phyloP scores from a whole-genome alignment of 2,888 invertebrate genomes.

The Helleia helle region DNA sequence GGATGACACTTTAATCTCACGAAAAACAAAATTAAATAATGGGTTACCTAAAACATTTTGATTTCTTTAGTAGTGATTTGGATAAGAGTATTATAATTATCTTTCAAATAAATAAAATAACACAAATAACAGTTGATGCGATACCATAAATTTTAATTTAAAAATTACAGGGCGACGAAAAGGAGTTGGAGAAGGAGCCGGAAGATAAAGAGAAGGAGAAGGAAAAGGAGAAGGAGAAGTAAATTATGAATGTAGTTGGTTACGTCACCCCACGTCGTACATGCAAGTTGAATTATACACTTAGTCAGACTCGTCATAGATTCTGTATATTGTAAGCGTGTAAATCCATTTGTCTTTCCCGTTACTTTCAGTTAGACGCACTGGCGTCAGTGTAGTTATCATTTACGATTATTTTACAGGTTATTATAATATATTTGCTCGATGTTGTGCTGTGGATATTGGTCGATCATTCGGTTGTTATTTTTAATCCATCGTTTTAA shows the following conservation, averaged over 20 bases:
- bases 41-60: too few relatives aligned
- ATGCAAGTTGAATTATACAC: constrained; percentile 25
- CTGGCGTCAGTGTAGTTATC: constrained; percentile 30
- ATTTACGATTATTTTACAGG: too few relatives aligned
- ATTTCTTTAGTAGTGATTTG: too few relatives aligned
- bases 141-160: too few relatives aligned
- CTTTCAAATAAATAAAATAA: too few relatives aligned
- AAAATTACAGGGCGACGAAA: constrained; percentile 84
- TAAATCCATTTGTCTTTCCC: constrained; percentile 72
- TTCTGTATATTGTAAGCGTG: constrained; percentile 58
- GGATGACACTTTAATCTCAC: too few relatives aligned
- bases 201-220: constrained; percentile 80
- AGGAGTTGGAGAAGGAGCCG: constrained; percentile 83
- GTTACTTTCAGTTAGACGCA: constrained; percentile 42
- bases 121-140: too few relatives aligned
- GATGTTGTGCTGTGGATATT: constrained; percentile 33
- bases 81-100: too few relatives aligned
- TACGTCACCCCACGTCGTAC: constrained; percentile 17
- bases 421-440: constrained; percentile 27
- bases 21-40: too few relatives aligned
- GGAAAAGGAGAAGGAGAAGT: constrained; percentile 53
- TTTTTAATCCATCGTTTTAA: constrained; percentile 13
- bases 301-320: constrained; percentile 55
- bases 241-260: constrained; percentile 21
- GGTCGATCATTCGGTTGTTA: constrained; percentile 14